Conservation (phyloP, 2,113 vertebrate species). For the Nyctibius bracteatus region DNA sequence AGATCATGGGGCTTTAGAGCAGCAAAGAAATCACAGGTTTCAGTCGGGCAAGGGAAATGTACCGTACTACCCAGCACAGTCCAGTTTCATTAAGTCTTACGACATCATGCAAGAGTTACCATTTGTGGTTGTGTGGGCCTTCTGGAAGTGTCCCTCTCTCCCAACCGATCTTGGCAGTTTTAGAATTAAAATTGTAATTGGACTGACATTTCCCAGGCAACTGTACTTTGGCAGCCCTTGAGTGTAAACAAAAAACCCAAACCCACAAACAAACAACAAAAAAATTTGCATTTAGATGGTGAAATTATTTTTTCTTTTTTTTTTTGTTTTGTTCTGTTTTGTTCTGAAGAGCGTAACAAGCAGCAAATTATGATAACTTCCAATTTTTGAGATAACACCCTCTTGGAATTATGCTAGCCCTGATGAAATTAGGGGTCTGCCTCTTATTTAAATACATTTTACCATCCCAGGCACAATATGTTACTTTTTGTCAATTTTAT, state of each 20-base stretch:
- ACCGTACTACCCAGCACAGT: neutral
- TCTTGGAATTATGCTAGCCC: neutral
- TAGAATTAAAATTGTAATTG: conserved; percentile 8
- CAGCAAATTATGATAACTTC: neutral
- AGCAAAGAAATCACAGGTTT: neutral
- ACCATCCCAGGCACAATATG: neutral
- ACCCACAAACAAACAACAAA: neutral
- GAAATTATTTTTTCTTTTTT: neutral
- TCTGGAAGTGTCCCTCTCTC: neutral
- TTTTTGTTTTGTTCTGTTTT: neutral
- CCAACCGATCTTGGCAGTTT: neutral
- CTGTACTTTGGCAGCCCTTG: neutral
- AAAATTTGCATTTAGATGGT: neutral
- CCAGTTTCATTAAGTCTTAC: neutral
- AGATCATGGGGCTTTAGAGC: neutral
- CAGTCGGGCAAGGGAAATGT: neutral
- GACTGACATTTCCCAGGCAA: neutral
- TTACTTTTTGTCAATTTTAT: neutral
- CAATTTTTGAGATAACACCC: neutral
- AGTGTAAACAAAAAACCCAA: neutral
- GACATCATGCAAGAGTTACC: neutral
- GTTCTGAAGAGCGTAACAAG: neutral
- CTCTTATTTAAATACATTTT: conserved; percentile 20
- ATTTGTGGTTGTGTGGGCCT: neutral
- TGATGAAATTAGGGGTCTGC: neutral